A percentile compares a stretch with the other conserved stretches of the same genome.
phyloP scores from a whole-genome alignment of 2,113 vertebrate genomes.

The Rhinopomastus cyanomelas region DNA sequence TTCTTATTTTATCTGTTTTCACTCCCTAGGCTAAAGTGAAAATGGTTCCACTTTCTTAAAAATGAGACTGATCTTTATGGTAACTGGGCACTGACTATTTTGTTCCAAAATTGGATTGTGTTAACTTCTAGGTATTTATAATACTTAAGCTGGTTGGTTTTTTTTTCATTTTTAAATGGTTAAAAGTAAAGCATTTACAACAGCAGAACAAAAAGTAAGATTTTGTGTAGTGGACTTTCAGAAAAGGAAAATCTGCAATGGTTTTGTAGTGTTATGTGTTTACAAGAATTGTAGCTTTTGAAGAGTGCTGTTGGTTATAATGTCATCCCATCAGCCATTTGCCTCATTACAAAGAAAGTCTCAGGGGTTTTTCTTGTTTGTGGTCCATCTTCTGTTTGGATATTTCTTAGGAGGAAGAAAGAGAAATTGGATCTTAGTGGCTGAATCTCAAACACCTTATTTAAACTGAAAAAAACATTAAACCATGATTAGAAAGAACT shows the following conservation, averaged over 20 bases:
- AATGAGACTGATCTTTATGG: not conserved
- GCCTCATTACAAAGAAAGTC: not conserved
- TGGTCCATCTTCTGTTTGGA: not conserved
- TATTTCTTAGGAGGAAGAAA: slow-evolving; percentile 3
- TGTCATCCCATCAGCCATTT: not conserved
- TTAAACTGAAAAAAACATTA: not conserved
- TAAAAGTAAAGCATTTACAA: not conserved
- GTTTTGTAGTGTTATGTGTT: not conserved
- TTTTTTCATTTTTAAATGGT: not conserved
- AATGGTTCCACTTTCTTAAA: not conserved
- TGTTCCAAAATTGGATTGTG: not conserved
- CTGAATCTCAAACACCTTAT: not conserved
- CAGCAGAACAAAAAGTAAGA: not conserved
- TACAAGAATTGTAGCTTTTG: slow-evolving; percentile 2
- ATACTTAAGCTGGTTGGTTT: not conserved
- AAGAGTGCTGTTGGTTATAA: not conserved
- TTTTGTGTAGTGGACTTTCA: not conserved
- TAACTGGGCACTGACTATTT: not conserved
- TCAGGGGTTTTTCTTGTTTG: not conserved
- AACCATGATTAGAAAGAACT: not conserved
- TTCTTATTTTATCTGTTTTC: not conserved
- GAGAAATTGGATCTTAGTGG: not conserved
- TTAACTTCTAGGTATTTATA: not conserved
- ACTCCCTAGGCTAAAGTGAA: not conserved
- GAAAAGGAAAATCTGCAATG: not conserved